Base-by-base conservation (phyloP, 2,797 vertebrate species). In the Danio aesculapii region DNA sequence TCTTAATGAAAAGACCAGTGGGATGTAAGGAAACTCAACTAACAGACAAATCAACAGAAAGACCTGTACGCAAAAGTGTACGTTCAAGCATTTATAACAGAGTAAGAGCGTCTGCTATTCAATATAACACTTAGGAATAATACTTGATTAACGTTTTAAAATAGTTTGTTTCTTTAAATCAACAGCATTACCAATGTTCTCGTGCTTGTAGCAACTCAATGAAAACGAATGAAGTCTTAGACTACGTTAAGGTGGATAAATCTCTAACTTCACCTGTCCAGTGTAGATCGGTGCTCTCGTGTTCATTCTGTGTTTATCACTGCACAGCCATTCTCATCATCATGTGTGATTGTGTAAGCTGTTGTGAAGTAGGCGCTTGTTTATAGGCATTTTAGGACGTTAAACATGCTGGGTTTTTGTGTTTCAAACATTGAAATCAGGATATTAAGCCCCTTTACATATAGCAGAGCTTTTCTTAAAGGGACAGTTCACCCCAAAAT, bases 301-400 rank as follows among this genome's bases (percentile, higher is more conserved):
- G 19, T 62, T 14, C 21, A 49, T 46, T 30, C 63, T 46, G 13
- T 39, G 41, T 55, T 57, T 6, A 47, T 68, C 10, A 30, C 44
- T 47, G 17, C 52, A 46, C 41, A 47, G 17, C 4, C 62, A 14
- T 41, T 39, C 49, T 46, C 19, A 77, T 66, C 11, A 19, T 7
- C 21, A 44, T 41, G 43, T 21, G 19, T 58, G 44, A 19, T 41
- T 77, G 53, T 69, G 55, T 61, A 13, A 43, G 50, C 10, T 61
- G 55, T 78, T 4, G 64, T 61, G 11, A 67, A 17, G 21, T 77
- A 41, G 11, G 46, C 57, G 66, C 55, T 78, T 69, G 66, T 69
- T 58, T 21, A 50, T 49, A 50, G 49, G 53, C 66, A 52, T 78
- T 69, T 61, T 50, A 59, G 16, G 16, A 41, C 21, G 64, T 69